Base-by-base conservation (phyloP, 2,113 vertebrate genomes). In the Lophius piscatorius region DNA sequence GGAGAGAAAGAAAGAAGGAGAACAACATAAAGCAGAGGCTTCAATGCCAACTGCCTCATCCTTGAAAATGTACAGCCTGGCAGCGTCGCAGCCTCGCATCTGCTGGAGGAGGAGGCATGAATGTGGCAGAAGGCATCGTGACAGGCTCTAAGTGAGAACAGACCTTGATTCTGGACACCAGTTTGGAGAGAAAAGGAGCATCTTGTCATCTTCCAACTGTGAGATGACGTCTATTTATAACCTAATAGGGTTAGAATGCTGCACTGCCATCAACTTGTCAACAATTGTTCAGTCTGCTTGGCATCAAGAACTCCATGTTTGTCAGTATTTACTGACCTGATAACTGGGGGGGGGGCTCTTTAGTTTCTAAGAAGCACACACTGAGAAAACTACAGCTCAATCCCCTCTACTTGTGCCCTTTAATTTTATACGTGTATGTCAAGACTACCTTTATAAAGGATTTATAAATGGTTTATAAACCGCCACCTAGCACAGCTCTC, bases 111-210 rank as follows among this genome's bases (percentile, higher is more conserved):
- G 55, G 63, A 61, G 45, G 39, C 46, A 54, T 21, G 45, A 62
- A 51, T 46, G 39, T 51, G 58, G 63, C 80, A 74, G 68, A 63
- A 48, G 62, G 72, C 64, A 14, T 40, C n/a, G 21, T 73, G 76
- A 77, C 73, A 63, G 69, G 35, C 67, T 72, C 69, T 72, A 74
- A 75, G 51, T 13, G 45, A 63, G 49, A 85, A 64, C 80, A 82
- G 77, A 71, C 16, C 47, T 9, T 4, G 35, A 40, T 40, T 75
- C 41, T 80, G 76, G 65, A 77, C 33, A 24, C 49, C 22, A 41
- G 60, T 73, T 70, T 65, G 1, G 33, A 46, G 47, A 63, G 49
- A 68, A 76, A 56, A 62, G 4, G 18, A 73, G 11, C 66, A 47
- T 83, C 39, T 9, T 45, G 51, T 29, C 66, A 42, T 83, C 34